phyloP scores from a whole-genome alignment of 2,797 vertebrate genomes.

The Poeciliopsis infans region DNA sequence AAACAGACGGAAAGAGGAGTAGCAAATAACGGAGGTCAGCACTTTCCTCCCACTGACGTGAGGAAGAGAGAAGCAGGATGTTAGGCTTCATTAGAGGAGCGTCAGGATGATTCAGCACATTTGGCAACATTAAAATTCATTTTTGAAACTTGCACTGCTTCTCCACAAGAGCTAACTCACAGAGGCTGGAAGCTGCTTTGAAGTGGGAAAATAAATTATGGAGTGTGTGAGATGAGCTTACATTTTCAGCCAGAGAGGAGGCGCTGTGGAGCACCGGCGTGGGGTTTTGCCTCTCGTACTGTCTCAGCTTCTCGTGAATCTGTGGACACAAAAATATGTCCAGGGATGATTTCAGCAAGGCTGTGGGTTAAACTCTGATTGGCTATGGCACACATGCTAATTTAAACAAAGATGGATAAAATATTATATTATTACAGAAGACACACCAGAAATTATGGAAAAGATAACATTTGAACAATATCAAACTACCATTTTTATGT shows the following conservation, averaged over 20 bases:
- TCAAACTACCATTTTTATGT: background rate
- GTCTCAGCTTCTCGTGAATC: constrained; percentile 95
- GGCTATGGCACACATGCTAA: background rate
- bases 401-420: background rate
- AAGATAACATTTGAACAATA: background rate
- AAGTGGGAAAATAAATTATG: constrained; percentile 39
- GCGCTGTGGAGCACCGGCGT: constrained; percentile 93
- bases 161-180: constrained; percentile 43
- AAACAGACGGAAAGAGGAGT: constrained; percentile 40
- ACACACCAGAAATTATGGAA: background rate
- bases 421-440: background rate
- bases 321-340: constrained; percentile 62
- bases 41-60: constrained; percentile 52
- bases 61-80: constrained; percentile 60
- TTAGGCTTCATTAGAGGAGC: constrained; percentile 62
- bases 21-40: constrained; percentile 63
- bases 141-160: constrained; percentile 52
- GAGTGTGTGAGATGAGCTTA: constrained; percentile 74
- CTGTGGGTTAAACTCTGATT: background rate
- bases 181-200: constrained; percentile 45
- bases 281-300: constrained; percentile 93
- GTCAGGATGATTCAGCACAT: constrained; percentile 69
- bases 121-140: constrained; percentile 64
- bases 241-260: constrained; percentile 90
- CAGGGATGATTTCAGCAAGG: background rate